Base-by-base conservation (phyloP, 2,113 vertebrate genomes). In the Aramus guarauna region DNA sequence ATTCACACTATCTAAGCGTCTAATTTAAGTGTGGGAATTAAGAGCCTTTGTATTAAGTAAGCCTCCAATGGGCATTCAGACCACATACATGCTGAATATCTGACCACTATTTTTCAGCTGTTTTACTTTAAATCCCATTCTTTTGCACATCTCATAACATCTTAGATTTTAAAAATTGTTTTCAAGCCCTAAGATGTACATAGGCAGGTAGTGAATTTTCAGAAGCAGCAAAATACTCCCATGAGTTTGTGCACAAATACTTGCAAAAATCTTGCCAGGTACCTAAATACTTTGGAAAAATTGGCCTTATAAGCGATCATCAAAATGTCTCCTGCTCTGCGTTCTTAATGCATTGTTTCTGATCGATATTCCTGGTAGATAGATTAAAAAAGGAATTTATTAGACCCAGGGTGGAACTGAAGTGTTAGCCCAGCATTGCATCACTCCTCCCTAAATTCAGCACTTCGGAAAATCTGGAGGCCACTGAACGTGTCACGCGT, bases 401-500 rank as follows among this genome's bases (percentile, higher is more conserved):
- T 48, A 73, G 16, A 36, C 23, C 30, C 62, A 53, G 71, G 26
- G 32, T 81, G 64, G 59, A 47, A 66, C 2, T 19, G 67, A 52
- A 88, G 36, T n/a, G 55, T 39, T 11, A 75, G 26, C 15, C 63
- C 68, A 60, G 32, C 16, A 29, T 5, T 48, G 55, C 39, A 23
- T 39, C 72, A 20, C 18, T 75, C 45, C 32, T 60, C 56, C 32
- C 24, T 52, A 17, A 72, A 62, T 39, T 36, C 76, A 16, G 45
- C 45, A 19, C 34, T 72, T 67, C 1, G 13, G 62, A 53, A 86
- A 76, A 67, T 67, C 34, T 58, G 63, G 56, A 60, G 50, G n/a
- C 15, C 52, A 45, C 47, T 7, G n/a, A 87, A 30, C 32, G 62
- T 7, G 0, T n/a, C 15, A 2, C 7, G 14, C 0, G 0, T 62